Conservation (phyloP, 2,888 invertebrate genomes). For the Thumatha senex region DNA sequence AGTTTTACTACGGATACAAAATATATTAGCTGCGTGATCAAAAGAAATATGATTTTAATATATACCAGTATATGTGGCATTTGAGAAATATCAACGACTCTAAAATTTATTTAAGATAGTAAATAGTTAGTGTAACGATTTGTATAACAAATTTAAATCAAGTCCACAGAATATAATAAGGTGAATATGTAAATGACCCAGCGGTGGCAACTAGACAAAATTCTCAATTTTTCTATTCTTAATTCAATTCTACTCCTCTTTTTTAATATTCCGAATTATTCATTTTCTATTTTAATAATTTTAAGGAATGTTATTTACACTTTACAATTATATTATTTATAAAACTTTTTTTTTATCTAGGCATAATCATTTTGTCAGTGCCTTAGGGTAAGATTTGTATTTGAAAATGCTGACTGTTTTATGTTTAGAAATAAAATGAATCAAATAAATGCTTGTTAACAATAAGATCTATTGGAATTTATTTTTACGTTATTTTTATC, state of each 20-base stretch:
- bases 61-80: conserved; percentile 21
- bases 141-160: conserved; percentile 12
- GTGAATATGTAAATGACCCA: conserved; percentile 15
- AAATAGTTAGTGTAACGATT: conserved; percentile 12
- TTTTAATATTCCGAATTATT: conserved; percentile 59
- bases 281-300: conserved; percentile 62
- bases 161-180: conserved; percentile 12
- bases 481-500: conserved; percentile 40
- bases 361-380: conserved; percentile 77
- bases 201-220: conserved; percentile 11
- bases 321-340: conserved; percentile 68
- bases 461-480: conserved; percentile 45
- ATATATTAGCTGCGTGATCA: conserved; percentile 20
- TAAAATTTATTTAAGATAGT: conserved; percentile 10
- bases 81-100: conserved; percentile 26
- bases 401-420: conserved; percentile 61
- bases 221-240: conserved; percentile 11
- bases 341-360: conserved; percentile 62
- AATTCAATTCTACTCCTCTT: conserved; percentile 16
- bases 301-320: conserved; percentile 77
- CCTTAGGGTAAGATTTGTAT: conserved; percentile 75
- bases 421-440: conserved; percentile 52
- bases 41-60: conserved; percentile 17
- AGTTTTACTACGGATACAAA: conserved; percentile 17
- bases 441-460: conserved; percentile 57